Evolutionary conservation across 2,113 vertebrate species (phyloP), one percentile per base, ranked within the genome.

Genomic region (Atractosteus spatula): DNA sequence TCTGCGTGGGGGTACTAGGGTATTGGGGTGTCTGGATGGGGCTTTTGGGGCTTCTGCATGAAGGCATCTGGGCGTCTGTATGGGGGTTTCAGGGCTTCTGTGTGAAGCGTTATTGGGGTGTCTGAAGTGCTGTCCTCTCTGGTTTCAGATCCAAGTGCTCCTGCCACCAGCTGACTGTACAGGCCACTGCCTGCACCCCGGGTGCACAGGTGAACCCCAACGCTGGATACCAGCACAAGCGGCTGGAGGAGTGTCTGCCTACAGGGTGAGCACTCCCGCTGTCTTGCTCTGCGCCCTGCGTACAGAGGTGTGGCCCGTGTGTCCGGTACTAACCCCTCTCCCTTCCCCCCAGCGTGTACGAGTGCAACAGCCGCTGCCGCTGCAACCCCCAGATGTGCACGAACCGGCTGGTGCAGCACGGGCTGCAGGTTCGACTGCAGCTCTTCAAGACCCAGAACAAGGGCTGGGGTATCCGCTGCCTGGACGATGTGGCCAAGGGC

Each of bases 361-460:
- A 99, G 80, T 99, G 97, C 74, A 99, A 99, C 85, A 98, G 96
- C 80, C 88, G 92, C 70, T 99, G 97, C 80, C 91, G 93, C 62
- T 99, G 97, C 80, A 95, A 91, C 68, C 0, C 69, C 6, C 90
- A 94, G 84, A 95, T 97, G 95, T 99, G 97, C 87, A 96, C 90
- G 54, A 99, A 99, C 76, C 91, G 96, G 1, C 68, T 99, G 89
- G 97, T 99, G 0, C 97, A 99, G 64, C 97, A 98, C 0, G 97
- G 97, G 29, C 91, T 99, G 3, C 97, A 99, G 72, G 96, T 99
- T 59, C 86, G 97, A 0, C 95, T 99, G n/a, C 97, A 99, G 86
- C 91, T 99, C 3, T 99, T 99, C 86, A 99, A 99, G 85, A 99
- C 97, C 0, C 96, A 98, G 86, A 98, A 99, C 90, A 99, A 99